Evolutionary conservation across 92 coral and sea anemone species (phyloP), one percentile per base, ranked within the genome.

Genomic region (Epizoanthus rinbou): DNA sequence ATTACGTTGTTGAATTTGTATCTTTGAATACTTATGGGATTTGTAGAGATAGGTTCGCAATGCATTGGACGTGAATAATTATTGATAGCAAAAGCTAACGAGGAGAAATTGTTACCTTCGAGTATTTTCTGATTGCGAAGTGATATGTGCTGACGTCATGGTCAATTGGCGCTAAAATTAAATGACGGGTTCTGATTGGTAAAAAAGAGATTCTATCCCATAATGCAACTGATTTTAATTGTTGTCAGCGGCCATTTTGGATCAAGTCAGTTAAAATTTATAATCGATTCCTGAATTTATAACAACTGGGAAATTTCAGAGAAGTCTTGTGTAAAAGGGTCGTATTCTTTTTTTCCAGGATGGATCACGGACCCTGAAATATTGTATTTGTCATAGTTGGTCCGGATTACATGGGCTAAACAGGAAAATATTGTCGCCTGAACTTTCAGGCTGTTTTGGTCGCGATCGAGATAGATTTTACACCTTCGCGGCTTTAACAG

Each of bases 241-340:
- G 57, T 80, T 68, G 84, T 85, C 92, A 95, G 98, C 94, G 94
- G 98, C 98, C 98, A 95, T 95, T 89, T 95, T 95, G 93, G 90
- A 92, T 69, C 80, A 71, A 75, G 80, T 41, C 74, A 60, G 74
- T 75, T 63, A 76, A 80, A 85, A 86, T 86, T 37, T 64, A 85
- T 85, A 85, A 85, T 85, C 78, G 80, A 56, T 62, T 73, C 84
- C 52, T 88, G 80, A 88, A 85, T 84, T 73, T 85, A 65, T 64
- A 57, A 47, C 53, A 75, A 80, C 87, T 64, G 82, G n/a, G 59
- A 64, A 60, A 62, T 78, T 78, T 78, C 59, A 19, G 82, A 60
- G 66, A 65, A 57, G 68, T 57, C 45, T 22, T 28, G 18, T 16
- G 63, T 45, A 57, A 78, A 58, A 62, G 71, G 82, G 70, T 62